phyloP scores from a whole-genome alignment of 1,140 invertebrate species.

The Tetramorium parvispinum region DNA sequence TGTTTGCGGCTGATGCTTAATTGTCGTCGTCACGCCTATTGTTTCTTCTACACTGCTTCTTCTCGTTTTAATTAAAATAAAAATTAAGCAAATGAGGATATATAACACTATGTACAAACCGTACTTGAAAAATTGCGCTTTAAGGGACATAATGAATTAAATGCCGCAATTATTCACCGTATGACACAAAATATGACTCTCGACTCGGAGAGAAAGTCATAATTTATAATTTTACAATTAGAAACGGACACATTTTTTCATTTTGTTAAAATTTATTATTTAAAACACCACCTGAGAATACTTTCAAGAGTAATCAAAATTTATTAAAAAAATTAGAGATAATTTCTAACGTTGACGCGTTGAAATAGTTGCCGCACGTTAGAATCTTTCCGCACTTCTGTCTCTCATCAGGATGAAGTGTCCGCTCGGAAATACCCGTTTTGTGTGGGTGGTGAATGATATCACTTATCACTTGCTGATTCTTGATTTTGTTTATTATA shows the following conservation, averaged over 20 bases:
- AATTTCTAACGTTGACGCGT: neutral
- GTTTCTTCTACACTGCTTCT: neutral
- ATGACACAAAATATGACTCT: neutral
- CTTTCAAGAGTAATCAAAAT: conserved; percentile 1
- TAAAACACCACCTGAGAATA: neutral
- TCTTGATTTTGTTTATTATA: neutral
- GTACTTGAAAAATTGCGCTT: conserved; percentile 65
- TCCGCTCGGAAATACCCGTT: conserved; percentile 30
- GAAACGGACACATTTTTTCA: neutral
- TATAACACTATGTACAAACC: conserved; percentile 53
- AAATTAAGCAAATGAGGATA: conserved; percentile 47
- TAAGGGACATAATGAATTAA: conserved; percentile 62
- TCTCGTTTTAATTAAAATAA: conserved; percentile 58
- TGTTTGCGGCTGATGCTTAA: neutral
- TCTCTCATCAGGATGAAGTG: conserved; percentile 28
- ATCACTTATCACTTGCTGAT: conserved; percentile 58
- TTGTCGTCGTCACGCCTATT: neutral
- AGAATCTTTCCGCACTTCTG: neutral
- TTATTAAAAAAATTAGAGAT: neutral
- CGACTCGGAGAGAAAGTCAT: neutral
- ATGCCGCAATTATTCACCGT: neutral
- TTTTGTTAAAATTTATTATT: conserved; percentile 16
- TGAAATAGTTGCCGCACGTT: neutral
- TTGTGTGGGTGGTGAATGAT: conserved; percentile 54
- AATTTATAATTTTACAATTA: neutral